Evolutionary conservation across 1,140 invertebrate genomes (phyloP).

Genomic region (Lasioglossum albipes): DNA sequence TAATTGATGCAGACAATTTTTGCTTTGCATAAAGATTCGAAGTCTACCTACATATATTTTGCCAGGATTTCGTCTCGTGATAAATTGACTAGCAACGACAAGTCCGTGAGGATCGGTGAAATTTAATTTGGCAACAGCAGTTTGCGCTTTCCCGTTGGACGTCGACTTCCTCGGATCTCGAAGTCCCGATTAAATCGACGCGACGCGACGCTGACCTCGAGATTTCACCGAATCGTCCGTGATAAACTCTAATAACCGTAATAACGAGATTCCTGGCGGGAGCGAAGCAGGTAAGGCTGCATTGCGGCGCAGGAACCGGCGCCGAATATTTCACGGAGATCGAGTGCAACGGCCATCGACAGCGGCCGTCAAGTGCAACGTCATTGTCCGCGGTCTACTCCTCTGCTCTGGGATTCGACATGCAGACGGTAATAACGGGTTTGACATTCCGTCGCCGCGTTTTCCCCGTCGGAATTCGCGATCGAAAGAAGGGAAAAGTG

Average conservation of each 20-base stretch:
- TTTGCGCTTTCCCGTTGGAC: no score
- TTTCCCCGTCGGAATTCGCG: conserved; percentile 12
- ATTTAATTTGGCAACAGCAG: no score
- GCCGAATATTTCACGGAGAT: neutral
- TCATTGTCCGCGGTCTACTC: neutral
- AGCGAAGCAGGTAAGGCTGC: neutral
- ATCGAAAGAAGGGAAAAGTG: conserved; percentile 12
- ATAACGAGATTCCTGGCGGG: conserved; percentile 5
- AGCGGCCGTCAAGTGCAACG: conserved; percentile 1
- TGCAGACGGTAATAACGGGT: conserved; percentile 17
- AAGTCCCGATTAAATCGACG: neutral
- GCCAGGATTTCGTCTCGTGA: no score
- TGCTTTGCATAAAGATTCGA: no score
- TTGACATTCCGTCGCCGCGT: conserved; percentile 5
- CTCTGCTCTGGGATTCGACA: neutral
- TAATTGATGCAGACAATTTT: no score
- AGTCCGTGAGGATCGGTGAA: no score
- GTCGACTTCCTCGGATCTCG: no score
- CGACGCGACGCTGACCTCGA: conserved; percentile 2
- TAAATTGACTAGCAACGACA: no score
- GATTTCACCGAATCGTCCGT: conserved; percentile 6
- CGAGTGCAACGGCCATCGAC: conserved; percentile 5
- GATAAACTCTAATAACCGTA: conserved; percentile 21
- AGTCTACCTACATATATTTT: no score
- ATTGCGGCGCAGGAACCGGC: no score